Evolutionary conservation across 2,113 vertebrate genomes (phyloP), one percentile per base, ranked within the genome.

Genomic region (Microtus montanus): DNA sequence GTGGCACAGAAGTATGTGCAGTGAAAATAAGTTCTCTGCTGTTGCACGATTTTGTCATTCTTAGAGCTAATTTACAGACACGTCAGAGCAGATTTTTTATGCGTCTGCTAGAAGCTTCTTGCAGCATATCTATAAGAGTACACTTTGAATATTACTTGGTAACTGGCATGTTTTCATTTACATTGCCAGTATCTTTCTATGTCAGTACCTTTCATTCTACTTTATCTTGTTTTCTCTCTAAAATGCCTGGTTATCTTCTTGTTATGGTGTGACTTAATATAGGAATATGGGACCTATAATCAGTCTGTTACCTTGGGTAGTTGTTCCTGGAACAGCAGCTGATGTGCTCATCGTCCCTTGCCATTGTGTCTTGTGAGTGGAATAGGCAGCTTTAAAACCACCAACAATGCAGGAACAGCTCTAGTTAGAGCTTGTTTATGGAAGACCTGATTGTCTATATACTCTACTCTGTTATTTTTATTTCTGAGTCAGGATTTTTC

Each of bases 71-170:
- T 26, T 94, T 30, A 17, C 73, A 61, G 30, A 33, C 74, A 61
- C 30, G 5, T 38, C 75, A 90, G 93, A 52, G 44, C 20, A 11
- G 88, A 71, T 83, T 94, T 58, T 96, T 95, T 61, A 74, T 70
- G 47, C 8, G 49, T 89, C 35, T 95, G 35, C 61, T 86, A 0
- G 73, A n/a, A 26, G 2, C n/a, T 92, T 74, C 44, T 74, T 77
- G 12, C 15, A 84, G 38, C 30, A 93, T 41, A 22, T 19, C 35
- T 14, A 35, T 0, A 10, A 52, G 75, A 41, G 93, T 92, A 14
- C 70, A 71, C 64, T 78, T 89, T 71, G 75, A 77, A 17, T 68
- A 61, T 14, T 74, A n/a, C 63, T 77, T 28, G 74, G 73, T 17
- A 77, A 0, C 44, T 44, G 52, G 58, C 15, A 41, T 82, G 1